Evolutionary conservation across 2,797 vertebrate genomes (phyloP).

Genomic region (Esox lucius): DNA sequence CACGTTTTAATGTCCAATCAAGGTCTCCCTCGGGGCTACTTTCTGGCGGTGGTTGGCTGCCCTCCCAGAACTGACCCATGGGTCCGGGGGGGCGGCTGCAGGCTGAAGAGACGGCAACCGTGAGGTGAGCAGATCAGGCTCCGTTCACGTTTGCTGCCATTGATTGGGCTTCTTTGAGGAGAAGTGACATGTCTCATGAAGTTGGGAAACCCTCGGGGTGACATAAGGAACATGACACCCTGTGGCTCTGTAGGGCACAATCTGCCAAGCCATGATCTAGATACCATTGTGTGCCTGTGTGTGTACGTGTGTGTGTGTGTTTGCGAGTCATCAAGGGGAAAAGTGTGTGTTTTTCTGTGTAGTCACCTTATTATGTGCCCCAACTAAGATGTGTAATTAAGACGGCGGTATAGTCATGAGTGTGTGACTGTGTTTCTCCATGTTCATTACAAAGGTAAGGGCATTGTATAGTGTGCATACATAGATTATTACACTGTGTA

Average conservation of each 20-base stretch:
- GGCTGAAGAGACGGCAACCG: background rate
- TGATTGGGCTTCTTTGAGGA: constrained; percentile 22
- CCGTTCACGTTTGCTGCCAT: constrained; percentile 16
- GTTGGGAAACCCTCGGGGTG: constrained; percentile 41
- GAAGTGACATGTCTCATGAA: constrained; percentile 52
- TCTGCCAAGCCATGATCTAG: constrained; percentile 17
- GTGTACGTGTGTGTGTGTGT: background rate
- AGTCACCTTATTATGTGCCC: background rate
- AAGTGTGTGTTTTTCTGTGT: background rate
- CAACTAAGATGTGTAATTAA: constrained; percentile 22
- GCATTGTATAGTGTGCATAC: constrained; percentile 26
- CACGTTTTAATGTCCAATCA: background rate
- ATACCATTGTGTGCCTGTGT: background rate
- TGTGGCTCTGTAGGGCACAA: background rate
- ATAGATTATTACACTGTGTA: constrained; percentile 45
- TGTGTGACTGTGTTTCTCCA: constrained; percentile 25
- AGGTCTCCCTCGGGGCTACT: background rate
- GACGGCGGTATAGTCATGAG: constrained; percentile 18
- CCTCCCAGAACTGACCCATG: background rate
- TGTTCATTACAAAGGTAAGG: constrained; percentile 49
- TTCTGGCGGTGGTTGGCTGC: background rate
- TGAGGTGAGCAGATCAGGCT: background rate
- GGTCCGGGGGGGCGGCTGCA: background rate
- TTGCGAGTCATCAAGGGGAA: background rate
- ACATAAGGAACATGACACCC: constrained; percentile 41